A percentile compares a stretch with the other conserved stretches of the same genome.
Conservation (phyloP, 2,113 vertebrate species). For the Chrysochloris asiatica region DNA sequence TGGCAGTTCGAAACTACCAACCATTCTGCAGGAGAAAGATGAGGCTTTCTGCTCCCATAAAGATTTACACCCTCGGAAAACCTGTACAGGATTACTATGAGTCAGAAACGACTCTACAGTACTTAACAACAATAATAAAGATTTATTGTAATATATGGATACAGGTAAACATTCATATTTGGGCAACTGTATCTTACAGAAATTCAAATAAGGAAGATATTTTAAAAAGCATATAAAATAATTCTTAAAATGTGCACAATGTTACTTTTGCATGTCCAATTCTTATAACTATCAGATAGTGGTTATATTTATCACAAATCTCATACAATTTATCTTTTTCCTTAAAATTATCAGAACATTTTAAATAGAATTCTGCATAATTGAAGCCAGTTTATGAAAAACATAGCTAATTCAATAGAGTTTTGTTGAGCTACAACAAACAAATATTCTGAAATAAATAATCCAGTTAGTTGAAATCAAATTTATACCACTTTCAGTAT, state of each 20-base stretch:
- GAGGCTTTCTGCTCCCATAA: too few relatives aligned
- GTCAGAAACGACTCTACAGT: too few relatives aligned
- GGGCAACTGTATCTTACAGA: background rate
- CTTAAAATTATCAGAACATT: background rate
- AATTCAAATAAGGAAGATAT: constrained; percentile 50
- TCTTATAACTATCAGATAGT: constrained; percentile 18
- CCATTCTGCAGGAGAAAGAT: too few relatives aligned
- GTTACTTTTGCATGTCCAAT: background rate
- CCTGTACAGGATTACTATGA: too few relatives aligned
- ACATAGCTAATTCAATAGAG: background rate
- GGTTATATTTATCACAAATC: constrained; percentile 38
- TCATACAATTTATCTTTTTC: constrained; percentile 42
- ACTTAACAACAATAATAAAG: too few relatives aligned
- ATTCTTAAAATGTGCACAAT: constrained; percentile 37
- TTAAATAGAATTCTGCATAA: constrained; percentile 47
- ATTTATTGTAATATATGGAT: background rate
- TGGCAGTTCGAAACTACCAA: too few relatives aligned
- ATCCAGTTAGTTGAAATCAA: constrained; percentile 73
- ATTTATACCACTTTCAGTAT: constrained; percentile 56
- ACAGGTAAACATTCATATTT: constrained; percentile 30
- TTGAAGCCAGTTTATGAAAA: constrained; percentile 1
- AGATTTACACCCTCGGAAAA: too few relatives aligned
- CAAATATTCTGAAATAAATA: constrained; percentile 66
- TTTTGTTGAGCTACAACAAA: constrained; percentile 48
- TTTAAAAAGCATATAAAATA: constrained; percentile 49